These are phyloP conservation scores for Athalia cordata DNA, from an alignment of 2,888 invertebrate species.

Conservation along the genomic window DNA sequence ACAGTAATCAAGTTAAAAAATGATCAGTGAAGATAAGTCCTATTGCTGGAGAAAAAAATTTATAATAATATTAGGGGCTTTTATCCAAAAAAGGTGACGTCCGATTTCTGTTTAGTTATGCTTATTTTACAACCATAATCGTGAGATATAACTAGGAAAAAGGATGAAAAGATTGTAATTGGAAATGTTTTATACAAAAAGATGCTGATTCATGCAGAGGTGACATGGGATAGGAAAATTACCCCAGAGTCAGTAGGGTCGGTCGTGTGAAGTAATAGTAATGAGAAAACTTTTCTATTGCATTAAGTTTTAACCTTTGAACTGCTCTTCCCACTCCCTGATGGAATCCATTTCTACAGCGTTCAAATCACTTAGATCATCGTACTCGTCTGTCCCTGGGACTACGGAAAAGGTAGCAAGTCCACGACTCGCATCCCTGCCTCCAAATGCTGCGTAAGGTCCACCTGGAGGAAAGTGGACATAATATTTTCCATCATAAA, in stretches of 20 bases:
- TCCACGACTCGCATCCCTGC: slow-evolving; percentile 95
- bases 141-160: neutral
- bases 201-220: too few relatives aligned
- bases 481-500: neutral
- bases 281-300: slow-evolving; percentile 8
- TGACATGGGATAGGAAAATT: too few relatives aligned
- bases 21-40: too few relatives aligned
- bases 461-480: slow-evolving; percentile 80
- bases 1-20: too few relatives aligned
- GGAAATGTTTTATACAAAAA: too few relatives aligned
- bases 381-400: slow-evolving; percentile 89
- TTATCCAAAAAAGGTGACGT: too few relatives aligned
- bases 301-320: slow-evolving; percentile 81
- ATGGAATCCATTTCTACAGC: slow-evolving; percentile 96
- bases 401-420: slow-evolving; percentile 94
- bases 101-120: too few relatives aligned
- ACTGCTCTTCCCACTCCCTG: slow-evolving; percentile 97
- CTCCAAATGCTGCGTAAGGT: slow-evolving; percentile 95
- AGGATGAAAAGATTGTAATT: too few relatives aligned
- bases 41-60: too few relatives aligned
- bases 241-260: too few relatives aligned
- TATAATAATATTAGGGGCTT: too few relatives aligned
- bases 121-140: too few relatives aligned
- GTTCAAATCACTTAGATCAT: slow-evolving; percentile 95
- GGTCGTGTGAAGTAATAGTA: slow-evolving; percentile 15